Percentiles rank a stretch among this genome's conserved stretches.
phyloP scores from a whole-genome alignment of 2,797 vertebrate species.

The Enteromius trimaculatus region DNA sequence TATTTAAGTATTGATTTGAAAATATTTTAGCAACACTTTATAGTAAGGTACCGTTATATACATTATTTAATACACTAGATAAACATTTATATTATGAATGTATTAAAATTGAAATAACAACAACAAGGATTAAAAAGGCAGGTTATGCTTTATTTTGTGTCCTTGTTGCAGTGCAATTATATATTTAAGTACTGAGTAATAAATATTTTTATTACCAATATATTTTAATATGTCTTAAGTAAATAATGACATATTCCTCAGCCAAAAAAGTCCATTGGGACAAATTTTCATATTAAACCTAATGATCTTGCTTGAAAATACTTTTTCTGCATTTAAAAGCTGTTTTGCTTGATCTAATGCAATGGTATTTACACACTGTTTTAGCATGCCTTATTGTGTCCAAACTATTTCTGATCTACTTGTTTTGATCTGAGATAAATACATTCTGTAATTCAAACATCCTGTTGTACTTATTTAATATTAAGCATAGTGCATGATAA shows the following conservation, averaged over 20 bases:
- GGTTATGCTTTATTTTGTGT: background rate
- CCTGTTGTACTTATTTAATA: slow-evolving; percentile 58
- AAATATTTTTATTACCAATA: background rate
- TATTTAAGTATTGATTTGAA: too few relatives aligned
- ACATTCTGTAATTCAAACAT: slow-evolving; percentile 49
- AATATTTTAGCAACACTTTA: too few relatives aligned
- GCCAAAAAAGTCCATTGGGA: too few relatives aligned
- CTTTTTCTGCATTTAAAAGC: background rate
- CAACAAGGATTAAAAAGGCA: background rate
- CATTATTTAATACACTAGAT: background rate
- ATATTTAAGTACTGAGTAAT: background rate
- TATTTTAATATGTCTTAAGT: background rate
- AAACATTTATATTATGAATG: background rate
- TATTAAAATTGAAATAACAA: background rate
- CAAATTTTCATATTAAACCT: too few relatives aligned
- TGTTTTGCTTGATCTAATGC: background rate
- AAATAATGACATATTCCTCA: too few relatives aligned
- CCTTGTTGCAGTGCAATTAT: background rate
- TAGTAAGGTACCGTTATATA: too few relatives aligned
- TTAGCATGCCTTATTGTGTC: background rate
- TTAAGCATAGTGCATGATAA: slow-evolving; percentile 72
- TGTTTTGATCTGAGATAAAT: slow-evolving; percentile 19
- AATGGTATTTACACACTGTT: background rate
- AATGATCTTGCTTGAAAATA: background rate
- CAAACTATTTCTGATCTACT: background rate